These are phyloP conservation scores for Calcarius lapponicus DNA, from an alignment of 2,797 vertebrate species.

Conservation along the genomic window DNA sequence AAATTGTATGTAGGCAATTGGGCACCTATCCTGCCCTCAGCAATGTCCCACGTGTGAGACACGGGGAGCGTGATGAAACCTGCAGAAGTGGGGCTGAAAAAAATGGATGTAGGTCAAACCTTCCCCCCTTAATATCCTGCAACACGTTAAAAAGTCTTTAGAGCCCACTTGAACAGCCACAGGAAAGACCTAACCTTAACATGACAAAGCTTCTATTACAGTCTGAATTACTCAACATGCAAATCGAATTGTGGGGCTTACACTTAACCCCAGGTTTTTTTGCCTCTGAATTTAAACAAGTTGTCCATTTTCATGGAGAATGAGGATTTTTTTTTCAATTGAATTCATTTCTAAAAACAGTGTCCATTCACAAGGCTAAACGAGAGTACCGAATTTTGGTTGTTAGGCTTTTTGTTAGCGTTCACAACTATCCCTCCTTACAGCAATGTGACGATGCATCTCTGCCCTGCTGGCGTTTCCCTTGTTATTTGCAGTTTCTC, in stretches of 20 bases:
- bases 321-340: neutral
- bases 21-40: slow-evolving; percentile 66
- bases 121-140: slow-evolving; percentile 58
- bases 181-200: slow-evolving; percentile 66
- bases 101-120: slow-evolving; percentile 61
- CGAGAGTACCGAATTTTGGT: neutral
- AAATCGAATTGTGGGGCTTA: slow-evolving; percentile 49
- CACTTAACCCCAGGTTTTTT: neutral
- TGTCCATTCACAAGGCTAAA: neutral
- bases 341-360: neutral
- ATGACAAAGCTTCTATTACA: slow-evolving; percentile 53
- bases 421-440: neutral
- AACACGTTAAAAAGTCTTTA: slow-evolving; percentile 49
- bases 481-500: slow-evolving; percentile 2
- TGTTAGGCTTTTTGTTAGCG: neutral
- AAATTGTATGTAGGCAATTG: slow-evolving; percentile 51
- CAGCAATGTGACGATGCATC: neutral
- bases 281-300: slow-evolving; percentile 40
- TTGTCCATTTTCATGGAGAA: slow-evolving; percentile 26
- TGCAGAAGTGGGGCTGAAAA: slow-evolving; percentile 32
- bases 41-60: slow-evolving; percentile 20
- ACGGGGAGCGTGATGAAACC: slow-evolving; percentile 46
- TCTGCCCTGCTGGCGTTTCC: neutral
- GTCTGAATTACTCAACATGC: slow-evolving; percentile 51
- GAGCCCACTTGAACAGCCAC: slow-evolving; percentile 59